Evolutionary conservation across 2,113 vertebrate species (phyloP), one percentile per base, ranked within the genome.

Genomic region (Ctenodactylus gundi): DNA sequence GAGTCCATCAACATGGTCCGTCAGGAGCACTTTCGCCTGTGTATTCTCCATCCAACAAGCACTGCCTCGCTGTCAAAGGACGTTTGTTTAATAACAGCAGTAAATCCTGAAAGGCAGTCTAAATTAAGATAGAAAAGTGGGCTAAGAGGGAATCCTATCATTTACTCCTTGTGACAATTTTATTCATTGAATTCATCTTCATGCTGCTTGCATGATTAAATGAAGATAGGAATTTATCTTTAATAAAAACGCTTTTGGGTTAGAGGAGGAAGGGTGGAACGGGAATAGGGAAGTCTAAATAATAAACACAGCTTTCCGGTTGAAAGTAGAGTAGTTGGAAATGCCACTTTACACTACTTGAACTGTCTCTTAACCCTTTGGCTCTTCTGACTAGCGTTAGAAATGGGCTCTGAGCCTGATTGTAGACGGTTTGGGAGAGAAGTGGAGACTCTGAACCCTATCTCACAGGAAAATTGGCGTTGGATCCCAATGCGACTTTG

Each of bases 141-240:
- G 97, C 97, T 95, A 96, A 94, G 91, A 91, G 88, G 93, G 81
- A 97, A 95, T 96, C 89, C 97, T 98, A 98, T 98, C 98, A 65
- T 97, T 98, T 98, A 97, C 94, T 86, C 90, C 96, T 98, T 95
- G 96, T 98, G 98, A 98, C 98, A 98, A 98, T 98, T 98, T 98
- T 98, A 98, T 98, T 98, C 97, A 97, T 97, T 98, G 97, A 98
- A 96, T 98, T 98, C 97, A 97, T 98, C 98, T 98, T 98, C 95
- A 97, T 97, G 97, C 94, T 97, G 96, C 97, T 97, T 97, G 78
- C 97, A 84, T 98, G 97, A 98, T 98, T 98, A 98, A 98, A 98
- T 98, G 96, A 98, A 98, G 97, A 97, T 95, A 97, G 94, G 96
- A 96, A 98, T 98, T 97, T 98, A 93, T 97, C 96, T 97, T 98